Evolutionary conservation across 2,797 vertebrate genomes (phyloP), one percentile per base, ranked within the genome.

Genomic region (Antennarius maculatus): DNA sequence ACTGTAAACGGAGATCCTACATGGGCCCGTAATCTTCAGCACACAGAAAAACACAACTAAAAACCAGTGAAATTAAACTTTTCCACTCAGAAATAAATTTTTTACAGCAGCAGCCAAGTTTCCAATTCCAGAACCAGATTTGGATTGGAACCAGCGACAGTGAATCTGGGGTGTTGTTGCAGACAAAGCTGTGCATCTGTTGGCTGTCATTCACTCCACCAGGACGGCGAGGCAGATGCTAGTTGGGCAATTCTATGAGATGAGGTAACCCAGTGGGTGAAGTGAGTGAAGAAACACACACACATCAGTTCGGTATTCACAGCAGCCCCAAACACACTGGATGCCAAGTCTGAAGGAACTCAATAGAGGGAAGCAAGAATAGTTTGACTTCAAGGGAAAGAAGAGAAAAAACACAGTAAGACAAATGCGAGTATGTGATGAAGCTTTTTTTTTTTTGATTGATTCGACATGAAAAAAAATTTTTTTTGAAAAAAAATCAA

Each of bases 191-290:
- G 47, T 64, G 78, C 68, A 69, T 76, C 74, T 71, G 61, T 53
- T 76, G 80, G 71, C 77, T 54, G 69, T 76, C 60, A 6, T 66
- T 78, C 39, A 37, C 41, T 54, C 28, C 60, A 43, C 15, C 14
- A 13, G 28, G 52, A 52, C 65, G 55, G 63, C 4, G 3, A 61
- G 71, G 75, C 86, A 90, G 86, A 84, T 86, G 84, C 83, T 83
- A 66, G 69, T 48, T 37, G 77, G 69, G 63, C 66, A 74, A 80
- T 84, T 74, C 68, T 79, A 79, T 77, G 80, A 84, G 61, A 74
- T 6, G 55, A 79, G 80, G 79, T 67, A 80, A 57, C 45, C 18
- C 52, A 57, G 73, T 69, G 82, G 85, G 67, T 57, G 62, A 67
- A 69, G 84, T 69, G 52, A 66, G 56, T 42, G 54, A 72, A 74